Base-by-base conservation (phyloP, 2,888 invertebrate species). In the Hirtodrosophila histrioides region DNA sequence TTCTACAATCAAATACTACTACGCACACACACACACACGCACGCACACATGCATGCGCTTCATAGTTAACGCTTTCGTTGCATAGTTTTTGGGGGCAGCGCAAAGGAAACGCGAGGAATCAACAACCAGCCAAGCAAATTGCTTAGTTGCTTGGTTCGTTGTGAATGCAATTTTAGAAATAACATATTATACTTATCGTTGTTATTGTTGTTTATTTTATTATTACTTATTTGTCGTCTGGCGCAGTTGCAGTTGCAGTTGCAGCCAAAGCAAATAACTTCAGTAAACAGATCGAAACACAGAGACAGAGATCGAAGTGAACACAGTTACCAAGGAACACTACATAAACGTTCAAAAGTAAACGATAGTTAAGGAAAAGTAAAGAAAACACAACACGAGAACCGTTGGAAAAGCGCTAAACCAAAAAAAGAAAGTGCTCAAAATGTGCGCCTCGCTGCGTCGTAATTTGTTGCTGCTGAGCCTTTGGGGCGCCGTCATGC, bases 1-100 rank as follows among this genome's bases (percentile, higher is more conserved):
- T 88, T 88, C 83, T 83, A 88, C 80, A 83, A 83, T 77, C 67
- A 77, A 84, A 86, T 87, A 86, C 86, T 84, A 88, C 88, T 56
- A 71, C 55, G 69, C 75, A 68, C 75, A 64, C 66, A 64, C 58
- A 74, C 62, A 51, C 40, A 64, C 51, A 56, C 45, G 35, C 37
- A 31, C 51, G 51, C 46, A 11, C 48, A 61, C 49, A 56, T 12
- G 43, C 40, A 41, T 37, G 40, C 39, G 37, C 53, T 58, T 55
- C 36, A 44, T 56, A 73, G 64, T 75, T 75, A 64, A 78, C 62
- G 57, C 50, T 75, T 64, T 57, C 63, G 75, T 66, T 75, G 78
- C 82, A 85, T 65, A 78, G 53, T 71, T 80, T 75, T 85, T 76
- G 74, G 72, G 49, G 71, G 68, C 84, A 80, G 50, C 58, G 60